These are phyloP conservation scores for Tenthredo amoena DNA, from an alignment of 2,888 invertebrate genomes.

Conservation along the genomic window DNA sequence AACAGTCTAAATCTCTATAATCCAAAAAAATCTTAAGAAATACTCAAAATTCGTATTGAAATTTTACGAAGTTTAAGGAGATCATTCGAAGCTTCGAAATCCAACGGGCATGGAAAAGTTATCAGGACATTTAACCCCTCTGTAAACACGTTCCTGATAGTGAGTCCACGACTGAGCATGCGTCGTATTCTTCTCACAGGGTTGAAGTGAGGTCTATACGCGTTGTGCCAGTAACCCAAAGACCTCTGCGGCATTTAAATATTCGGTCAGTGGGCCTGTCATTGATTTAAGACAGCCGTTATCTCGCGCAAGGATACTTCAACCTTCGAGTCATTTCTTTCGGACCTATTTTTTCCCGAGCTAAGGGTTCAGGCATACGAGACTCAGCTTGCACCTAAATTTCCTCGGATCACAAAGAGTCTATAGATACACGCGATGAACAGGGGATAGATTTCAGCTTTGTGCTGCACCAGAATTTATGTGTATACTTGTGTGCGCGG, in stretches of 20 bases:
- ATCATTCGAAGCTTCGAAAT: background rate
- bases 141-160: conserved; percentile 24
- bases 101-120: background rate
- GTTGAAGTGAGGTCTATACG: conserved; percentile 62
- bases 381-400: background rate
- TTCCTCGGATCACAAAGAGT: background rate
- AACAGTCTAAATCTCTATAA: background rate
- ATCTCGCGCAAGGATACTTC: background rate
- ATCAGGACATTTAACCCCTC: conserved; percentile 12
- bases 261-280: conserved; percentile 73
- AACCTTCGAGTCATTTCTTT: background rate
- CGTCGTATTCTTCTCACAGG: conserved; percentile 41
- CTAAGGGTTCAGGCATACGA: background rate
- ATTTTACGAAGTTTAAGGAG: background rate
- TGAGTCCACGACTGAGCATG: conserved; percentile 31
- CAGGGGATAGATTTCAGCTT: conserved; percentile 7
- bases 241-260: conserved; percentile 71
- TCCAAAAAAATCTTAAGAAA: background rate
- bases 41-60: background rate
- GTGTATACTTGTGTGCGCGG: background rate
- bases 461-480: conserved; percentile 9
- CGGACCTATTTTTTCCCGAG: background rate
- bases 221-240: conserved; percentile 76
- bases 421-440: background rate
- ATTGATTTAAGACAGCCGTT: conserved; percentile 60